Evolutionary conservation across 2,113 vertebrate species (phyloP).

Genomic region (Paracanthobrama guichenoti): DNA sequence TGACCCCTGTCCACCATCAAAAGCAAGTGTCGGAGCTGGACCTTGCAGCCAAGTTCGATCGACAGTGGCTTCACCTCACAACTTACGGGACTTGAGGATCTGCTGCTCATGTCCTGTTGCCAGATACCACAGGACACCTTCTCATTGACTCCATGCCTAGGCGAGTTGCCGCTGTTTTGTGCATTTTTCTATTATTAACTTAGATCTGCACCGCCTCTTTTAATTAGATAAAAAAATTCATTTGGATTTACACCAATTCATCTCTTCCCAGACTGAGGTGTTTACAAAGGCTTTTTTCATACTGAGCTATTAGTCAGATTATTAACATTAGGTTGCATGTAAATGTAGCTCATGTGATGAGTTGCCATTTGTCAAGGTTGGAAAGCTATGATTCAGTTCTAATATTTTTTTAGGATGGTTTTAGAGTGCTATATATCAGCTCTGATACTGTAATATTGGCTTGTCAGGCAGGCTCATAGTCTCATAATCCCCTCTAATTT

Average conservation of each 20-base stretch:
- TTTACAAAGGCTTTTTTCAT: not conserved
- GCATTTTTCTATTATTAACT: not conserved
- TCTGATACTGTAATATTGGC: not conserved
- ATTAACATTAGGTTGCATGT: not conserved
- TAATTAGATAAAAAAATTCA: not conserved
- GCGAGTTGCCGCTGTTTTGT: too few relatives aligned
- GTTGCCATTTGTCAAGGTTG: not conserved
- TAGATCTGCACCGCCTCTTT: not conserved
- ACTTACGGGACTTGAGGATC: too few relatives aligned
- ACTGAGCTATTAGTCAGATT: not conserved
- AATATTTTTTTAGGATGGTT: not conserved
- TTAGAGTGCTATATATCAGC: not conserved
- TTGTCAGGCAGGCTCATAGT: too few relatives aligned
- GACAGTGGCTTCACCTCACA: too few relatives aligned
- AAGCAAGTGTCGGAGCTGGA: too few relatives aligned
- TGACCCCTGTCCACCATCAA: too few relatives aligned
- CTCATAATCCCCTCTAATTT: not conserved
- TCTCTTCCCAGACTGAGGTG: not conserved
- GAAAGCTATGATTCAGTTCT: not conserved
- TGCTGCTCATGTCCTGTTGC: too few relatives aligned
- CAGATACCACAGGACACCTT: too few relatives aligned
- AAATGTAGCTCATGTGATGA: not conserved
- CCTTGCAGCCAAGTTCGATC: too few relatives aligned
- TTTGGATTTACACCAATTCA: not conserved
- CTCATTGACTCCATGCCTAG: too few relatives aligned